phyloP scores from a whole-genome alignment of 1,140 invertebrate species.

The Trichonephila inaurata region DNA sequence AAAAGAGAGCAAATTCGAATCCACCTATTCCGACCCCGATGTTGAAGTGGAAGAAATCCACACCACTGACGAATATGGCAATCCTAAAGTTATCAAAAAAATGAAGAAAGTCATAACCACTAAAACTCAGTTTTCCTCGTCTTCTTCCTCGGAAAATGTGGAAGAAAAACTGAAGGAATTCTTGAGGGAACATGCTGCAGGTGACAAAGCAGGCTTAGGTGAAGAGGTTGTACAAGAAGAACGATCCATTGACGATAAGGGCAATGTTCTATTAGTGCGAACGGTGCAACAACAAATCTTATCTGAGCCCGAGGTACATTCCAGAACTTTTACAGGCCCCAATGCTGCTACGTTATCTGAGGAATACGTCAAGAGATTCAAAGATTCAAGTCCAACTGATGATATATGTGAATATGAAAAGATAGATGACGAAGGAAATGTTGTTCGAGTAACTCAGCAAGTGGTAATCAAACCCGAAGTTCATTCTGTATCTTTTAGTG shows the following conservation, averaged over 20 bases:
- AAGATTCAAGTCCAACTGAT: slow-evolving; percentile 47
- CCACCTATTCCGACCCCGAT: slow-evolving; percentile 62
- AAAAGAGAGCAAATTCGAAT: slow-evolving; percentile 9
- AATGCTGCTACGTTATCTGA: slow-evolving; percentile 62
- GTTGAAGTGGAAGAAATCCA: slow-evolving; percentile 72
- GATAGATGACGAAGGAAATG: slow-evolving; percentile 73
- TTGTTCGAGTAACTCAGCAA: slow-evolving; percentile 63
- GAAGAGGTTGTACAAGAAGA: slow-evolving; percentile 76
- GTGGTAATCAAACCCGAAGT: slow-evolving; percentile 83
- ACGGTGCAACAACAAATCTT: slow-evolving; percentile 64
- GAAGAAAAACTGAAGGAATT: slow-evolving; percentile 77
- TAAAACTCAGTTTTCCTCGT: slow-evolving; percentile 64
- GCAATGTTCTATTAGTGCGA: slow-evolving; percentile 71
- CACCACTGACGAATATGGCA: slow-evolving; percentile 70
- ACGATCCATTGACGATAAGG: slow-evolving; percentile 74
- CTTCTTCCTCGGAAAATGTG: slow-evolving; percentile 71
- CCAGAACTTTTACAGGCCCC: slow-evolving; percentile 67
- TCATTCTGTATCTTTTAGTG: slow-evolving; percentile 83
- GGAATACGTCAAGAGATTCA: slow-evolving; percentile 68
- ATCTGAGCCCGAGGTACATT: slow-evolving; percentile 70
- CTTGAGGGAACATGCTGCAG: slow-evolving; percentile 58
- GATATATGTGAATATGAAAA: slow-evolving; percentile 60
- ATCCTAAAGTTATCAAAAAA: slow-evolving; percentile 62
- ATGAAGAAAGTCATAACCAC: slow-evolving; percentile 36
- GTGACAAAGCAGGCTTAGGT: slow-evolving; percentile 48